Percentiles rank a stretch among this genome's conserved stretches.
These are phyloP conservation scores for Corydoras maculifer DNA, from an alignment of 2,113 vertebrate genomes.

Conservation along the genomic window DNA sequence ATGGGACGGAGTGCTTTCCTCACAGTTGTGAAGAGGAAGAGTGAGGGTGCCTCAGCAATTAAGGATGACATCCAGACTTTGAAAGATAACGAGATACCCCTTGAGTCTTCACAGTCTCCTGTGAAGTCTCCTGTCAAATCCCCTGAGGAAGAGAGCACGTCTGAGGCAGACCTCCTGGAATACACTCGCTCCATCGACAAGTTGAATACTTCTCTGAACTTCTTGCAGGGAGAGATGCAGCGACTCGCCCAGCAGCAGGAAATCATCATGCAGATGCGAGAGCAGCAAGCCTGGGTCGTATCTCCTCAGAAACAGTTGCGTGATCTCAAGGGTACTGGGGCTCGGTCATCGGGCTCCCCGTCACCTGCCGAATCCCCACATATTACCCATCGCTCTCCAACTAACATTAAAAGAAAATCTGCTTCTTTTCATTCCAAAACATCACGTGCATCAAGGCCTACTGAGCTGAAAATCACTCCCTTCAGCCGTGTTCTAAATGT, in stretches of 20 bases:
- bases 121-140: conserved; percentile 55
- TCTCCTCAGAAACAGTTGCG: conserved; percentile 78
- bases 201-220: conserved; percentile 83
- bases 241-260: conserved; percentile 92
- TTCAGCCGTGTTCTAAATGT: conserved; percentile 85
- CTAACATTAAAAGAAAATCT: conserved; percentile 78
- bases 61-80: conserved; percentile 72
- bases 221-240: conserved; percentile 94
- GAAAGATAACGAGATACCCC: conserved; percentile 65
- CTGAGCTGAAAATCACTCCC: conserved; percentile 85
- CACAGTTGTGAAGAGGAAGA: conserved; percentile 87
- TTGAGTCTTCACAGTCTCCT: conserved; percentile 21
- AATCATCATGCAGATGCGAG: conserved; percentile 94
- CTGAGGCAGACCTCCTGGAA: conserved; percentile 82
- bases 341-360: conserved; percentile 71
- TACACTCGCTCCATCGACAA: conserved; percentile 94
- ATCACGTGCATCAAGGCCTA: conserved; percentile 82
- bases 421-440: conserved; percentile 80
- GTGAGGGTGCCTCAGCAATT: conserved; percentile 73
- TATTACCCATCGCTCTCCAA: conserved; percentile 77
- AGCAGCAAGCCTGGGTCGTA: conserved; percentile 88
- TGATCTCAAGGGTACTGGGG: conserved; percentile 53
- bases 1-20: conserved; percentile 94
- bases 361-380: conserved; percentile 78
- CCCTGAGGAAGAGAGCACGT: conserved; percentile 59